Conservation (phyloP, 2,797 vertebrate species). For the Acanthurus tractus region DNA sequence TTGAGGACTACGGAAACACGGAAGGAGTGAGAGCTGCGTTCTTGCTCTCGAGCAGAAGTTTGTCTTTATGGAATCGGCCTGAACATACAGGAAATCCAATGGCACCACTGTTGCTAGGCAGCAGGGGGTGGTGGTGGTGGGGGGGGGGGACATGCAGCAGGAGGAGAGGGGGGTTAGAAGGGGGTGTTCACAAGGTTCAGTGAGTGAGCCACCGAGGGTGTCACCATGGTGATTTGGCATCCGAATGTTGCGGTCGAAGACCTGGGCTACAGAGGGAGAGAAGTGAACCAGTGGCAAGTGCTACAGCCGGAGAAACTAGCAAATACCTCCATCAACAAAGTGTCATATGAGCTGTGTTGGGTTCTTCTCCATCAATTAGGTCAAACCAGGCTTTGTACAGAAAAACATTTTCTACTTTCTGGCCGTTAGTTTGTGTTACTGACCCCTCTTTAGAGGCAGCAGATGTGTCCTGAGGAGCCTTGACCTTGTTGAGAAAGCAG, state of each 20-base stretch:
- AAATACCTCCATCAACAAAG: constrained; percentile 59
- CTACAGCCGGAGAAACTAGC: constrained; percentile 59
- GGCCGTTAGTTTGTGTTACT: constrained; percentile 10
- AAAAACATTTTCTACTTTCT: neutral
- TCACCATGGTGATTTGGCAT: constrained; percentile 88
- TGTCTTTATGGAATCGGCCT: constrained; percentile 79
- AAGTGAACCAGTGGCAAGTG: constrained; percentile 71
- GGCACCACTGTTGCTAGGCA: constrained; percentile 87
- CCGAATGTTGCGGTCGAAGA: constrained; percentile 84
- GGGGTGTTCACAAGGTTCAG: constrained; percentile 81
- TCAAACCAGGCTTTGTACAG: neutral
- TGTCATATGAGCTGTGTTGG: constrained; percentile 30
- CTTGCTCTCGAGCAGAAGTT: constrained; percentile 74
- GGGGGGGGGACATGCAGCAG: constrained; percentile 23
- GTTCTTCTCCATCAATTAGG: constrained; percentile 8
- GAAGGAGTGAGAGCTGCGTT: constrained; percentile 43
- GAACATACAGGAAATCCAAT: constrained; percentile 85
- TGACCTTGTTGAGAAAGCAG: constrained; percentile 42
- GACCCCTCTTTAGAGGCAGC: constrained; percentile 1
- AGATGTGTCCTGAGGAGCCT: constrained; percentile 10
- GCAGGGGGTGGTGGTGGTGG: constrained; percentile 47
- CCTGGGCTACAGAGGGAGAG: constrained; percentile 80
- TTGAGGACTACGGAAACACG: constrained; percentile 20
- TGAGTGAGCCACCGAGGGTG: constrained; percentile 83
- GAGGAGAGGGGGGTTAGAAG: constrained; percentile 52